Evolutionary conservation across 2,888 invertebrate species (phyloP), one percentile per base, ranked within the genome.

Genomic region (Agrochola lota): DNA sequence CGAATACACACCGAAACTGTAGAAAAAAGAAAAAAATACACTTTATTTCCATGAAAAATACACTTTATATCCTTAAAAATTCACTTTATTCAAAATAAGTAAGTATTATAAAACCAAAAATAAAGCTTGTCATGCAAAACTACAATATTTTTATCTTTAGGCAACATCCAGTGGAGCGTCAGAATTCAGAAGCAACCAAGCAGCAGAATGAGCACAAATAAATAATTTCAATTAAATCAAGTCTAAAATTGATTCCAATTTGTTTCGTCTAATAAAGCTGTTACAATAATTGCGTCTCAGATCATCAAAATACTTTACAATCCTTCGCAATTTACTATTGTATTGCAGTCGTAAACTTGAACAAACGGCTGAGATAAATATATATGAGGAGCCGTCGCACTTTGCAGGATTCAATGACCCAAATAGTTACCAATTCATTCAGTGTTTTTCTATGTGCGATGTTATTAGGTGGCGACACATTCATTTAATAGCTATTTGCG

Each of bases 391-490:
- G 85, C 60, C 62, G 71, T 70, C 78, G 76, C 73, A 77, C 78
- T 84, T 83, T 80, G 67, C 64, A 85, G 85, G 88, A 90, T 91
- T 88, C 89, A 91, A 89, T 92, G 94, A 93, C 93, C 93, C 84
- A 93, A 94, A 94, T 94, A 91, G 87, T 88, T 89, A 71, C 67
- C 91, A 93, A 93, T 93, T 92, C 86, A 89, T 75, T 72, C 74
- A 71, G 80, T 88, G 85, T 90, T 93, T 94, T 93, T 93, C 89
- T 90, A 88, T 87, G 85, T 81, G 78, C 77, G 82, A 86, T 77
- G 87, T 83, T 87, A 87, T 89, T 85, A 86, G 87, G 79, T 87
- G 90, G 91, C 90, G 90, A 90, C 91, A 88, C 81, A 85, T 90
- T 91, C 81, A 89, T 90, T 92, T 84, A 87, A 90, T 87, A 85